Evolutionary conservation across 2,113 vertebrate genomes (phyloP).

Genomic region (Proterorhinus semilunaris): DNA sequence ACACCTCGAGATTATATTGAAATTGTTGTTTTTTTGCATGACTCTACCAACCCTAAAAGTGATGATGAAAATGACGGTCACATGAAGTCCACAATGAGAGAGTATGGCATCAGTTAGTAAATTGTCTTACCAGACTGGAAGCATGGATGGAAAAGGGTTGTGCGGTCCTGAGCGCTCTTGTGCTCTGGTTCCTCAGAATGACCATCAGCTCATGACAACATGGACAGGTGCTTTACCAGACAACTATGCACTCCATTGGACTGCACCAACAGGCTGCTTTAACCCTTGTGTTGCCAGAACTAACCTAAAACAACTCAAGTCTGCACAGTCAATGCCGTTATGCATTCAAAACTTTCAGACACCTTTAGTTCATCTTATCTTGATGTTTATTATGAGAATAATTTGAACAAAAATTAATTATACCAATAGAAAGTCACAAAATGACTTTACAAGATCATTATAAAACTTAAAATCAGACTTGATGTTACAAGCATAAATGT

Average conservation of each 20-base stretch:
- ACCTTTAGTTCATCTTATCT: neutral
- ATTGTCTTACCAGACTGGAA: conserved; percentile 40
- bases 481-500: conserved; percentile 4
- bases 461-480: conserved; percentile 1
- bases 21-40: no score
- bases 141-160: conserved; percentile 1
- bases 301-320: neutral
- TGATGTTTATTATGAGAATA: conserved; percentile 33
- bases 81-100: neutral
- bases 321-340: neutral
- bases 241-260: conserved; percentile 6
- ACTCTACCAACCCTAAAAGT: no score
- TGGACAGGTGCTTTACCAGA: conserved; percentile 24
- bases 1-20: no score
- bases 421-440: conserved; percentile 10
- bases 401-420: conserved; percentile 27
- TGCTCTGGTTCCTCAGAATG: conserved; percentile 18
- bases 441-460: conserved; percentile 3
- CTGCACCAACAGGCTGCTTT: conserved; percentile 6
- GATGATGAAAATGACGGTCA: no score
- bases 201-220: conserved; percentile 41
- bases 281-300: conserved; percentile 35
- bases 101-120: neutral
- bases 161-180: neutral
- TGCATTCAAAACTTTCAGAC: neutral